A percentile compares a stretch with the other conserved stretches of the same genome.
These are phyloP conservation scores for Anoplopoma fimbria DNA, from an alignment of 2,113 vertebrate species.

Conservation along the genomic window DNA sequence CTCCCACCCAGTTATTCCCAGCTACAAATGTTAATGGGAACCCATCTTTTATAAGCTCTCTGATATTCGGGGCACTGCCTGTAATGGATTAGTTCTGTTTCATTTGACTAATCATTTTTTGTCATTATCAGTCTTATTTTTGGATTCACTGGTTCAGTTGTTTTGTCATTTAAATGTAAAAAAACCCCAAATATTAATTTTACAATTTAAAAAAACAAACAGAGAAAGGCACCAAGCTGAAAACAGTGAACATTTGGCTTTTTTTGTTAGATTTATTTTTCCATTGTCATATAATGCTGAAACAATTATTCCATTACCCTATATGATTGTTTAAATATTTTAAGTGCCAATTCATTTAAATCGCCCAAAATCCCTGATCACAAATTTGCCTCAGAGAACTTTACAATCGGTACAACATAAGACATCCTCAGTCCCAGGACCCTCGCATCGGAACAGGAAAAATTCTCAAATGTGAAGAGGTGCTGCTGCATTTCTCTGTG, in stretches of 20 bases:
- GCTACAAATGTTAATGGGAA: background rate
- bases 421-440: background rate
- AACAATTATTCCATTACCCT: background rate
- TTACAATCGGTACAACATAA: background rate
- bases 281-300: background rate
- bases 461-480: background rate
- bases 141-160: background rate
- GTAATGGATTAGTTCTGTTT: slow-evolving; percentile 26
- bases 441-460: background rate
- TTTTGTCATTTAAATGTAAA: background rate
- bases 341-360: background rate
- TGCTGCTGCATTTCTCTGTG: background rate
- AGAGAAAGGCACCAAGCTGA: background rate
- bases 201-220: background rate
- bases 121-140: background rate
- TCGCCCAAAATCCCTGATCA: background rate
- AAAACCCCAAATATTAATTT: background rate
- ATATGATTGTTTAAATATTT: too few species aligned
- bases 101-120: slow-evolving; percentile 2
- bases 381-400: background rate
- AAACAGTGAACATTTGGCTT: background rate
- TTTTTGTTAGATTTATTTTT: background rate
- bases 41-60: background rate
- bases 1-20: slow-evolving; percentile 17
- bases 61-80: background rate